phyloP scores from a whole-genome alignment of 2,113 vertebrate species.

The Semnopithecus entellus region DNA sequence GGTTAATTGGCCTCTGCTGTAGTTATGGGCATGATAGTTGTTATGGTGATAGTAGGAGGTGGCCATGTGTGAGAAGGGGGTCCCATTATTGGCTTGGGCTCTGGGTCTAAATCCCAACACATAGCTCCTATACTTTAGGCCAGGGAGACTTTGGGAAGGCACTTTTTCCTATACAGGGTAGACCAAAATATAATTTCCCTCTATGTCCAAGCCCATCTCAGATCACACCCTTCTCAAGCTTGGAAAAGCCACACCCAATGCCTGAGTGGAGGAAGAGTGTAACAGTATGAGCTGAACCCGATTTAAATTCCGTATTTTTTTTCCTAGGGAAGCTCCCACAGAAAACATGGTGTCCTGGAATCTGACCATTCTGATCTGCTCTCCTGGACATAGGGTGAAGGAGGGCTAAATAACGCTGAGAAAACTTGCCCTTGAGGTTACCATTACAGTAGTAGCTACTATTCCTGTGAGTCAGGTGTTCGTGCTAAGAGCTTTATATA shows the following conservation, averaged over 20 bases:
- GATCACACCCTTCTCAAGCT: neutral
- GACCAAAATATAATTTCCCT: neutral
- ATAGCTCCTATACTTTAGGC: neutral
- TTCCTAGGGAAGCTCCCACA: neutral
- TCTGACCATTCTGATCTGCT: neutral
- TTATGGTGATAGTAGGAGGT: neutral
- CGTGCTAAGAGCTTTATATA: neutral
- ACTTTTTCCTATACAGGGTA: neutral
- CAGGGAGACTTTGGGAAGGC: neutral
- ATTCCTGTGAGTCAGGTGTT: neutral
- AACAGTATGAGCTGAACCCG: neutral
- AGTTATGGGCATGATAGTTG: neutral
- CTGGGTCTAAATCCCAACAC: neutral
- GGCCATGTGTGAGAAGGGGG: neutral
- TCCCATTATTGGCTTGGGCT: neutral
- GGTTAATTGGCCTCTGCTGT: neutral
- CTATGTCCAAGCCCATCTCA: neutral
- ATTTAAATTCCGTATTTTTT: neutral
- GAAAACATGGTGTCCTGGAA: neutral
- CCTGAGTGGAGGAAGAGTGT: neutral
- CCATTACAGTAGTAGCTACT: neutral
- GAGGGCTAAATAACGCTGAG: neutral
- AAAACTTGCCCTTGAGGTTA: neutral
- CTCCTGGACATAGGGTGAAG: neutral
- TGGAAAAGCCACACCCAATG: neutral